Evolutionary conservation across 2,888 invertebrate genomes (phyloP).

Genomic region (Lysandra bellargus): DNA sequence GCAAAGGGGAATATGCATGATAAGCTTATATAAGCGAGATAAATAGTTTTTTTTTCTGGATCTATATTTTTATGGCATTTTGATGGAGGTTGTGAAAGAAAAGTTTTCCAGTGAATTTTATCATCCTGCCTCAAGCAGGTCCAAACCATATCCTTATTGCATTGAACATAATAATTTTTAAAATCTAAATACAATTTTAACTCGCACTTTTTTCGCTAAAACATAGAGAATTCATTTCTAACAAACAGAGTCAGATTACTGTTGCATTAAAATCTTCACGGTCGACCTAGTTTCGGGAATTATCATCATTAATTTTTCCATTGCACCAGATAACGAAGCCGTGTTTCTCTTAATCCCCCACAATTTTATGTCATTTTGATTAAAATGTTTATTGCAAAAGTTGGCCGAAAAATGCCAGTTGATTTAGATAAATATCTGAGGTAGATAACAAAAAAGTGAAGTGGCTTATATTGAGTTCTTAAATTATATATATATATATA

Average conservation of each 20-base stretch:
- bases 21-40: no score
- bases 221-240: not conserved
- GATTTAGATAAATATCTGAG: not conserved
- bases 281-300: constrained; percentile 7
- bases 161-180: no score
- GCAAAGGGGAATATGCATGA: no score
- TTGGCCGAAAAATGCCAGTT: not conserved
- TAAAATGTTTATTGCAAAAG: not conserved
- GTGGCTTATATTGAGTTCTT: not conserved
- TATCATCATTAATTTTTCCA: constrained; percentile 9
- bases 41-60: no score
- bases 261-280: constrained; percentile 3
- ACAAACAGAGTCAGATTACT: not conserved
- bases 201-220: not conserved
- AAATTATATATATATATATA: no score
- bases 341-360: not conserved
- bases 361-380: not conserved
- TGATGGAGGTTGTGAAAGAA: no score
- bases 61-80: no score
- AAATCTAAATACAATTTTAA: no score
- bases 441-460: no score
- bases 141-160: no score
- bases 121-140: no score
- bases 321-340: not conserved
- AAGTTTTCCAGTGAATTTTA: no score